Evolutionary conservation across 1,140 invertebrate species (phyloP).

Genomic region (Argopecten irradians): DNA sequence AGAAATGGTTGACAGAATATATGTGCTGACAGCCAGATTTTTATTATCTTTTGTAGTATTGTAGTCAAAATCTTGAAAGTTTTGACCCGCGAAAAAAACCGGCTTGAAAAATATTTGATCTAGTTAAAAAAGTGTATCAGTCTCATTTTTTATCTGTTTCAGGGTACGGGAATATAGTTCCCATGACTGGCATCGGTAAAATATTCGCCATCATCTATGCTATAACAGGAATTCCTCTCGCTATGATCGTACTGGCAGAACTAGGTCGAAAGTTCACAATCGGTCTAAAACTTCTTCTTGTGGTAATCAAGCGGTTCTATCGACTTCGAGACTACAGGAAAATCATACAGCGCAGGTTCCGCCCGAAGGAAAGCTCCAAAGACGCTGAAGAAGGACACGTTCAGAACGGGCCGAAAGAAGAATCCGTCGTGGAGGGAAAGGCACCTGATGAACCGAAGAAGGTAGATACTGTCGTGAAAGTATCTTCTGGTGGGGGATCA

Average conservation of each 20-base stretch:
- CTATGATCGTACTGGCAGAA: constrained; percentile 80
- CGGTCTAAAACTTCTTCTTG: constrained; percentile 66
- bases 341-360: constrained; percentile 19
- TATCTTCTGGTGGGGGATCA: neutral
- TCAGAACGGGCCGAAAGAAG: neutral
- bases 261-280: constrained; percentile 74
- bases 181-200: constrained; percentile 89
- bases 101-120: no score
- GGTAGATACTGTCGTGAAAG: neutral
- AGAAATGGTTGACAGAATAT: no score
- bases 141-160: constrained; percentile 73
- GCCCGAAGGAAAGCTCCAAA: neutral
- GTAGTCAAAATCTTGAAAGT: no score
- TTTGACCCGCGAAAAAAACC: no score
- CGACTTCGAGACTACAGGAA: constrained; percentile 50
- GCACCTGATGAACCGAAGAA: neutral
- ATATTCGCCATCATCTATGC: constrained; percentile 95
- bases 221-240: constrained; percentile 95
- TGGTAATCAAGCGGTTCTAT: constrained; percentile 53
- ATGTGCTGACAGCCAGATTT: no score
- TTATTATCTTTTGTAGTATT: no score
- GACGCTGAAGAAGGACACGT: neutral
- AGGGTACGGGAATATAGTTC: constrained; percentile 97
- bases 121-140: no score
- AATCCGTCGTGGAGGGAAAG: neutral